A percentile compares a stretch with the other conserved stretches of the same genome.
phyloP scores from a whole-genome alignment of 2,797 vertebrate species.

The Schizopygopsis pylzovi region DNA sequence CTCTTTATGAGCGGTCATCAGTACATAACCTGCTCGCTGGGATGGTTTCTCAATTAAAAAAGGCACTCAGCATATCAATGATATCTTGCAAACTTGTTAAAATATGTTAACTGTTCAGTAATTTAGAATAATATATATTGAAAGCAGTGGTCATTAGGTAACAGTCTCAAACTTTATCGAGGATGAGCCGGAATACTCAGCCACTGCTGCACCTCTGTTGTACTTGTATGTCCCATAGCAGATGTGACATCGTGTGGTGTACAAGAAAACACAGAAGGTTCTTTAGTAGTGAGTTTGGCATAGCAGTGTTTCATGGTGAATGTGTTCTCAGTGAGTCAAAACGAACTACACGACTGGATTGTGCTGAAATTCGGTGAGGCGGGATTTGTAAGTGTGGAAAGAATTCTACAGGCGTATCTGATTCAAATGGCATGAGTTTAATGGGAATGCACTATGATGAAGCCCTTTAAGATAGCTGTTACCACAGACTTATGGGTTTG shows the following conservation, averaged over 20 bases:
- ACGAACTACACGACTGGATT: conserved; percentile 54
- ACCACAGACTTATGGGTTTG: conserved; percentile 53
- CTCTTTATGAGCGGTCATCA: conserved; percentile 51
- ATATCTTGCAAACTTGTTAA: conserved; percentile 81
- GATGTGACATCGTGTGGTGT: conserved; percentile 60
- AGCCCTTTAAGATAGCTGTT: conserved; percentile 83
- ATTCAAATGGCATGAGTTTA: conserved; percentile 36
- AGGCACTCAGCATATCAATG: conserved; percentile 85
- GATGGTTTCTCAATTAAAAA: conserved; percentile 66
- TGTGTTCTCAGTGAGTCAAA: conserved; percentile 43
- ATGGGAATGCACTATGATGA: conserved; percentile 68
- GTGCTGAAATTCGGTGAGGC: conserved; percentile 60
- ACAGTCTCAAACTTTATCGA: conserved; percentile 85
- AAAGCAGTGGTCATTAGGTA: conserved; percentile 83
- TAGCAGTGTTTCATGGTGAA: conserved; percentile 53
- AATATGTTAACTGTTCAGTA: conserved; percentile 78
- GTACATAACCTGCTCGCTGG: conserved; percentile 67
- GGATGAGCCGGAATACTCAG: conserved; percentile 74
- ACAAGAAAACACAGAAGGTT: conserved; percentile 33
- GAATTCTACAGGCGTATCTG: conserved; percentile 46
- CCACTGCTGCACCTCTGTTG: conserved; percentile 67
- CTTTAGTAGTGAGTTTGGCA: conserved; percentile 50
- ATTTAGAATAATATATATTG: conserved; percentile 83
- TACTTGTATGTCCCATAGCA: conserved; percentile 62
- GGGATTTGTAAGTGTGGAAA: conserved; percentile 54